Conservation (phyloP, 1,140 invertebrate genomes). For the Oreohelix idahoensis region DNA sequence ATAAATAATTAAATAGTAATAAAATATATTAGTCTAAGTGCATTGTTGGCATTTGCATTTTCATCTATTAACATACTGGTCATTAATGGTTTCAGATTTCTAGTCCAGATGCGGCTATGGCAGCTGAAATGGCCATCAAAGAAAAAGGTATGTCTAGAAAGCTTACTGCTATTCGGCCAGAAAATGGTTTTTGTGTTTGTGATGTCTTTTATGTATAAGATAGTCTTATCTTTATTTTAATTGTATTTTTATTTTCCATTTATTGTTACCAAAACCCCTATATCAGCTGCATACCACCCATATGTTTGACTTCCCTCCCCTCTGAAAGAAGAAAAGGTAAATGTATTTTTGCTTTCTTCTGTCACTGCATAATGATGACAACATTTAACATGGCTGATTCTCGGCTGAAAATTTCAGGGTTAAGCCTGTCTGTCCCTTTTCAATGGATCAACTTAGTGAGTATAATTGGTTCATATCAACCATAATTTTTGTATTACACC, state of each 20-base stretch:
- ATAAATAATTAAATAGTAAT: no score
- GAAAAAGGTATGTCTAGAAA: conserved; percentile 27
- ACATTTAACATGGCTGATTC: conserved; percentile 42
- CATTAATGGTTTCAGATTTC: no score
- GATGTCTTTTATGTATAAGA: background rate
- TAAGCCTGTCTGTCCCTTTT: conserved; percentile 44
- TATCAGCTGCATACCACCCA: background rate
- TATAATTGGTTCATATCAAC: conserved; percentile 45
- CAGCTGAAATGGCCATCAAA: conserved; percentile 25
- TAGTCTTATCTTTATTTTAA: background rate
- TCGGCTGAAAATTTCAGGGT: conserved; percentile 45
- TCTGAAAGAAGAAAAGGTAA: background rate
- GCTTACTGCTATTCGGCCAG: background rate
- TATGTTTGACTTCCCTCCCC: conserved; percentile 1
- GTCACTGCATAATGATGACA: background rate
- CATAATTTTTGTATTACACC: conserved; percentile 47
- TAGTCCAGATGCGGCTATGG: conserved; percentile 33
- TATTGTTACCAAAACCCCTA: background rate
- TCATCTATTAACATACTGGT: no score
- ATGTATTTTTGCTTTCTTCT: conserved; percentile 20
- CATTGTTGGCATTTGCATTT: no score
- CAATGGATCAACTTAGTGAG: conserved; percentile 44
- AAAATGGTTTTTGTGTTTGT: background rate
- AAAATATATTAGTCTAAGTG: no score
- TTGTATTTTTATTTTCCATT: conserved; percentile 4